These are phyloP conservation scores for Burhinus bistriatus DNA, from an alignment of 2,113 vertebrate species.

Conservation along the genomic window DNA sequence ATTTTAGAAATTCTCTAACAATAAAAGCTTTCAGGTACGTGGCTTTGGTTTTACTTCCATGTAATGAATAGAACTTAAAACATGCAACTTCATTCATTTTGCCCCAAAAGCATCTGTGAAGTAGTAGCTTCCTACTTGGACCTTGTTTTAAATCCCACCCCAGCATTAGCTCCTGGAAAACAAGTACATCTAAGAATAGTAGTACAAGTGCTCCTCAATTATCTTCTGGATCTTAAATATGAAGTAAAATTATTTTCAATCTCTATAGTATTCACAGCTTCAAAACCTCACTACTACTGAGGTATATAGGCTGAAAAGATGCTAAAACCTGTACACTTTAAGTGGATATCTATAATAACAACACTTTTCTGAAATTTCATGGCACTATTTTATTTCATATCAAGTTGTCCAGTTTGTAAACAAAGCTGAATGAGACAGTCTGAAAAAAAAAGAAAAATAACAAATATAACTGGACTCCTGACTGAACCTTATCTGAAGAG, in stretches of 20 bases:
- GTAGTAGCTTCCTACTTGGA: neutral
- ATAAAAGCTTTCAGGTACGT: neutral
- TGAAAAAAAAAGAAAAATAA: neutral
- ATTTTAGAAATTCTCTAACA: neutral
- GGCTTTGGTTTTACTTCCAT: neutral
- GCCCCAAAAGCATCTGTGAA: neutral
- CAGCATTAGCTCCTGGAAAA: neutral
- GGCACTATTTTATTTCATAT: neutral
- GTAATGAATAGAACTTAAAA: neutral
- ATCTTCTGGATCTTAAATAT: neutral
- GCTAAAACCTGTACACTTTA: neutral
- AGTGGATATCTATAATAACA: neutral
- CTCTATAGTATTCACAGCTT: neutral
- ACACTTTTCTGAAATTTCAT: neutral
- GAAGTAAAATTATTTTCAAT: neutral
- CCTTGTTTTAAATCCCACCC: neutral
- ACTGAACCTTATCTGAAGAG: conserved; percentile 1
- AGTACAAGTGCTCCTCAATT: neutral
- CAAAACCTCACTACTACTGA: neutral
- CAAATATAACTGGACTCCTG: neutral
- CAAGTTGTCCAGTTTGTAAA: neutral
- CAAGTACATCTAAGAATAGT: neutral
- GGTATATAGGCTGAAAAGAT: neutral
- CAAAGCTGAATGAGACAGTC: neutral
- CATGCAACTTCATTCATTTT: neutral